Percentiles rank a stretch among this genome's conserved stretches.
Evolutionary conservation across 2,797 vertebrate species (phyloP).

Genomic region (Picus viridis): DNA sequence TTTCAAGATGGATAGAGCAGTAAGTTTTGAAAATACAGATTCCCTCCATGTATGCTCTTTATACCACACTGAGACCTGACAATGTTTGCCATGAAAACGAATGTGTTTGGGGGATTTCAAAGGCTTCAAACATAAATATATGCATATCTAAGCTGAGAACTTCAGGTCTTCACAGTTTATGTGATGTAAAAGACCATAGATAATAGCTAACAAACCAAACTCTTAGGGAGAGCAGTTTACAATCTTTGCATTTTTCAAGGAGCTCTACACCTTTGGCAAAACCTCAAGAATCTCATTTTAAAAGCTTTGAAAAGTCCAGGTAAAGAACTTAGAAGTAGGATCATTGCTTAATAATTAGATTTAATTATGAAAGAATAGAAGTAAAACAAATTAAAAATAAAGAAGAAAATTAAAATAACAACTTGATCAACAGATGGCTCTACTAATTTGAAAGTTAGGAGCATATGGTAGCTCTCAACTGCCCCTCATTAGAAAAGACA

Average conservation of each 20-base stretch:
- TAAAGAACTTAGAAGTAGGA: background rate
- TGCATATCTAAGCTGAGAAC: background rate
- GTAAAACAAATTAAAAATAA: background rate
- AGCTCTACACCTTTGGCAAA: background rate
- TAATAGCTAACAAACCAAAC: background rate
- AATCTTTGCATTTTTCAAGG: background rate
- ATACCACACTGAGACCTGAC: background rate
- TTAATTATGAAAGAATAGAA: background rate
- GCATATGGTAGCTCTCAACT: slow-evolving; percentile 77
- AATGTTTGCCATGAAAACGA: background rate
- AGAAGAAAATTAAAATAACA: slow-evolving; percentile 31
- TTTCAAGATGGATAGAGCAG: background rate
- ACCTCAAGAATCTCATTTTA: background rate
- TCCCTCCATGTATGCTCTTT: background rate
- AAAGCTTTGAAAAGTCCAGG: slow-evolving; percentile 16
- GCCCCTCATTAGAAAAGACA: slow-evolving; percentile 76
- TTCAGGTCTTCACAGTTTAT: background rate
- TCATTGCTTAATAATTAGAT: background rate
- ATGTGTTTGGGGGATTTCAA: background rate
- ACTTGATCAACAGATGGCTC: slow-evolving; percentile 75
- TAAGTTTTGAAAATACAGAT: background rate
- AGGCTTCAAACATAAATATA: background rate
- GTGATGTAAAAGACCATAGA: background rate
- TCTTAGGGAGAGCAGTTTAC: background rate
- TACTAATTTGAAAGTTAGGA: slow-evolving; percentile 74